Evolutionary conservation across 2,888 invertebrate species (phyloP), one percentile per base, ranked within the genome.

Genomic region (Chesias legatella): DNA sequence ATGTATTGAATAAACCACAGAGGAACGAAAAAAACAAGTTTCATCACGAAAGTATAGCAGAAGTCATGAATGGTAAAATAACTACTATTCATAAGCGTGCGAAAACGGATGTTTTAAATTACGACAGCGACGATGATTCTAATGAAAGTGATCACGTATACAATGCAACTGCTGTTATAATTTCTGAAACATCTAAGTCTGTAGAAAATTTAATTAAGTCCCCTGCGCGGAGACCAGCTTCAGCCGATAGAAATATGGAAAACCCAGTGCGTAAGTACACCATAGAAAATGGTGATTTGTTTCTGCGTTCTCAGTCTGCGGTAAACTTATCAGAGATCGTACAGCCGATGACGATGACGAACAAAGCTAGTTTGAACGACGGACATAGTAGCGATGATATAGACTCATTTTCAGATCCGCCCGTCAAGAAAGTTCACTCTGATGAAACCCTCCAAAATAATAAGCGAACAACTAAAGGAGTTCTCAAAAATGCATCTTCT

Each of bases 401-500:
- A 1, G 71, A 74, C 39, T 76, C 73, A n/a, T 48, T 72, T 22
- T 55, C 59, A 21, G 70, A 71, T 11, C 57, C 58, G 10, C 58
- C 65, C 22, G 50, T 60, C 10, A 71, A 72, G 60, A 72, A 70
- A 42, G 47, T 47, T n/a, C 48, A 60, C 13, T 71, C 77, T 1
- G 71, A 68, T 51, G 75, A 80, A 28, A 75, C 69, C 41, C 48
- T 67, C 27, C 49, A 55, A 36, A 58, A 51, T 46, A 63, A 53
- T 6, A 78, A 77, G 53, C 78, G 75, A 60, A n/a, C n/a, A n/a
- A 81, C 88, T 29, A 91, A 90, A 70, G 84, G 92, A 33, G 91
- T 91, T 20, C 63, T 92, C 22, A 92, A 92, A 74, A 88, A 83
- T 60, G 89, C 83, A 29, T 84, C 89, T 1, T 90, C 90, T 0